Conservation (phyloP, 2,797 vertebrate species). For the Sarcoramphus papa region DNA sequence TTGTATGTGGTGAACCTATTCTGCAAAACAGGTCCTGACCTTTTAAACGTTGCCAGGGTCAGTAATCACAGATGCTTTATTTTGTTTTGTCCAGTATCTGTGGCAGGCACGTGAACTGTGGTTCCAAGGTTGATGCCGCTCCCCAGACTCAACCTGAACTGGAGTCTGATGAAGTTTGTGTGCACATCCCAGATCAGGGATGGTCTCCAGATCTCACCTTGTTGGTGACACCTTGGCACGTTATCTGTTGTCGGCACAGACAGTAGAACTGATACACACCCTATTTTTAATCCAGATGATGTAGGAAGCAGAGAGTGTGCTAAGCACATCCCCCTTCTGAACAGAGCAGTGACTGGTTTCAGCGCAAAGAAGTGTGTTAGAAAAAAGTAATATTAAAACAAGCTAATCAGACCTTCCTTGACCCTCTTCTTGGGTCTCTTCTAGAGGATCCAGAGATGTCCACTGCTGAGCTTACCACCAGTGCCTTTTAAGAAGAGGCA, state of each 20-base stretch:
- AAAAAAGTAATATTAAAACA: background rate
- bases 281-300: background rate
- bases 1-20: background rate
- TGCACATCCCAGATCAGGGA: background rate
- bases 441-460: background rate
- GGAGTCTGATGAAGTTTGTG: background rate
- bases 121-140: background rate
- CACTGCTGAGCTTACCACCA: background rate
- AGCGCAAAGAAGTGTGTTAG: background rate
- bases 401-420: background rate
- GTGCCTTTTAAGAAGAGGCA: background rate
- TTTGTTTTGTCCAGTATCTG: background rate
- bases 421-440: background rate
- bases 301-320: background rate
- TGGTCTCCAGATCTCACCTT: background rate
- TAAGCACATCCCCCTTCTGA: background rate
- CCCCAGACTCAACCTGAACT: background rate
- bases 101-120: background rate
- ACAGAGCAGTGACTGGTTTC: background rate
- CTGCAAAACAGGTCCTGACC: background rate
- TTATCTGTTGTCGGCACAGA: background rate
- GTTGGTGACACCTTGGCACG: background rate
- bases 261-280: background rate
- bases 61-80: background rate
- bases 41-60: background rate